These are phyloP conservation scores for Calycopis cecrops DNA, from an alignment of 1,140 invertebrate genomes.

Conservation along the genomic window DNA sequence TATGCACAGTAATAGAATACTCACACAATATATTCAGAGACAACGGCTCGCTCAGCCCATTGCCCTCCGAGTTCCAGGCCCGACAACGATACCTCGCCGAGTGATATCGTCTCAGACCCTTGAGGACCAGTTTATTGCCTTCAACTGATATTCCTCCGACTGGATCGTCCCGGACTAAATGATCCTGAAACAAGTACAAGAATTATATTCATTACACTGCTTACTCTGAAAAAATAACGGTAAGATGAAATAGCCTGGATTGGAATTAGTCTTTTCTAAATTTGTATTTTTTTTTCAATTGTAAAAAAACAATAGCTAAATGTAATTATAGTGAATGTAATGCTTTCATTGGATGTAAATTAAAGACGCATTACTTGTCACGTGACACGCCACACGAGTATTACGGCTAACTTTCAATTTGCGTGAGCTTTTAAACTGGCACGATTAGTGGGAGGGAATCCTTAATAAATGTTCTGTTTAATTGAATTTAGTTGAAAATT, in stretches of 20 bases:
- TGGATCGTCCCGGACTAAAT: constrained; percentile 73
- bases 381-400: constrained; percentile 34
- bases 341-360: constrained; percentile 47
- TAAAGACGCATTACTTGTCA: constrained; percentile 40
- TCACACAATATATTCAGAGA: constrained; percentile 81
- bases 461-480: neutral
- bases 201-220: too few species aligned
- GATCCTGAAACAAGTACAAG: constrained; percentile 58
- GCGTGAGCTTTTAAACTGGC: constrained; percentile 24
- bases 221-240: too few species aligned
- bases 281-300: too few species aligned
- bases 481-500: too few species aligned
- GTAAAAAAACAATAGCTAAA: constrained; percentile 27
- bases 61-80: constrained; percentile 82
- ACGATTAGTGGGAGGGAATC: constrained; percentile 5
- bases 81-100: constrained; percentile 81
- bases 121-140: constrained; percentile 71
- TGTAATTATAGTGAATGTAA: constrained; percentile 47
- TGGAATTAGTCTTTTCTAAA: too few species aligned
- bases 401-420: constrained; percentile 41
- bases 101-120: constrained; percentile 64
- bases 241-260: too few species aligned
- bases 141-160: constrained; percentile 75
- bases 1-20: constrained; percentile 36
- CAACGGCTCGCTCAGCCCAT: constrained; percentile 78